Base-by-base conservation (phyloP, 2,797 vertebrate species). In the Anguilla anguilla region DNA sequence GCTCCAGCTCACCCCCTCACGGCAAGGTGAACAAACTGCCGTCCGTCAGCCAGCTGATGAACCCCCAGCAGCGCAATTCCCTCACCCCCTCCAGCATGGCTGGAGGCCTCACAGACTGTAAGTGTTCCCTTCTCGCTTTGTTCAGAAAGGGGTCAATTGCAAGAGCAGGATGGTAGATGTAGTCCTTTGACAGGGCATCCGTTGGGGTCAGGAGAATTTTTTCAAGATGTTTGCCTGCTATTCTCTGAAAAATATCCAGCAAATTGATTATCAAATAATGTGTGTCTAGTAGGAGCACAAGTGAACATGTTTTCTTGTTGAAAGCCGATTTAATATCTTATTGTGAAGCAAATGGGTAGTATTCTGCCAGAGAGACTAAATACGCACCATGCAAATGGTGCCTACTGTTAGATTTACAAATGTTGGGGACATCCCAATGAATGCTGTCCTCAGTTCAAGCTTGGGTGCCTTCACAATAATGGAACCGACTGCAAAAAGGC, bases 21-120 rank as follows among this genome's bases (percentile, higher is more conserved):
- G 95, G 96, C 92, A 99, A 99, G 93, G 96, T 99, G 95, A 99
- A 99, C 97, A 99, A 99, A 94, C 96, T 99, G 89, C 99, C 99
- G 31, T 99, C 99, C 0, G 98, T 99, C 96, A 99, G 98, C 94
- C 99, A 99, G 94, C 97, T 99, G 67, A 99, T 99, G 93, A 99
- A 99, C 95, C 98, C 98, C 15, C 99, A 99, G 93, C 98, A 99
- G 95, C 97, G 98, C 90, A 99, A 98, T 85, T 96, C 97, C 11
- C 97, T 99, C 93, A 99, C 98, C 83, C 99, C 98, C 1, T 98
- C 98, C 90, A 93, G 96, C 94, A 98, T 99, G 94, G 93, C 97
- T 0, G 97, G 97, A 89, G 97, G 97, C 93, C 97, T 99, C 94
- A 96, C 96, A 89, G 99, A 98, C 97, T 97, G 98, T 99, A 97